phyloP scores from a whole-genome alignment of 2,888 invertebrate genomes.

The Agrochola litura region DNA sequence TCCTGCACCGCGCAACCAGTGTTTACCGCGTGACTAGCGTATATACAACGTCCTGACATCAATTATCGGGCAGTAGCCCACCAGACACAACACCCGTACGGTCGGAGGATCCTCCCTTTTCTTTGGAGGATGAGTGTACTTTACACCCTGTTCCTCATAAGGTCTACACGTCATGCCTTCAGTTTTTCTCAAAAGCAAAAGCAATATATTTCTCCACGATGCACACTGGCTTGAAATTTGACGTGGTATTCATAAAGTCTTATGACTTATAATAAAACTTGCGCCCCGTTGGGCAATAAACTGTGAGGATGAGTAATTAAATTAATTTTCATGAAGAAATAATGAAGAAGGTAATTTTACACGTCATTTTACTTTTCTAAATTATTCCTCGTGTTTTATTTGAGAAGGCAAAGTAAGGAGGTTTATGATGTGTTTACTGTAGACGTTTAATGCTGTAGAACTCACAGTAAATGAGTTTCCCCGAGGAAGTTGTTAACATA shows the following conservation, averaged over 20 bases:
- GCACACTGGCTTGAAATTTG: slow-evolving; percentile 22
- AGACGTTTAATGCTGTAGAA: background rate
- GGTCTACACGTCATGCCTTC: no score
- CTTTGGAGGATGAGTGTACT: no score
- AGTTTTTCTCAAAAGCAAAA: background rate
- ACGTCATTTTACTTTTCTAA: slow-evolving; percentile 18
- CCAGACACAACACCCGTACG: no score
- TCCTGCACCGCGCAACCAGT: no score
- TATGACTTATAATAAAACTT: slow-evolving; percentile 46
- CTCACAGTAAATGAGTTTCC: background rate
- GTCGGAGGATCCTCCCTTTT: no score
- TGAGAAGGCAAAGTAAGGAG: background rate
- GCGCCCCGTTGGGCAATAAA: slow-evolving; percentile 24
- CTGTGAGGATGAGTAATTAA: slow-evolving; percentile 51
- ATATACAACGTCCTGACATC: no score
- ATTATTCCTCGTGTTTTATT: slow-evolving; percentile 30
- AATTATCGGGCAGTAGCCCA: no score
- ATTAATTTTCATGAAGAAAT: slow-evolving; percentile 54
- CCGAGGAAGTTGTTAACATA: background rate
- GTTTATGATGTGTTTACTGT: background rate
- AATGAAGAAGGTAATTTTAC: slow-evolving; percentile 46
- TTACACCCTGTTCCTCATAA: no score
- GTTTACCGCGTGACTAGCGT: no score
- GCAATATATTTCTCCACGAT: slow-evolving; percentile 2
- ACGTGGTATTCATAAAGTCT: slow-evolving; percentile 23